Conservation (phyloP, 2,113 vertebrate species). For the Paratilapia polleni region DNA sequence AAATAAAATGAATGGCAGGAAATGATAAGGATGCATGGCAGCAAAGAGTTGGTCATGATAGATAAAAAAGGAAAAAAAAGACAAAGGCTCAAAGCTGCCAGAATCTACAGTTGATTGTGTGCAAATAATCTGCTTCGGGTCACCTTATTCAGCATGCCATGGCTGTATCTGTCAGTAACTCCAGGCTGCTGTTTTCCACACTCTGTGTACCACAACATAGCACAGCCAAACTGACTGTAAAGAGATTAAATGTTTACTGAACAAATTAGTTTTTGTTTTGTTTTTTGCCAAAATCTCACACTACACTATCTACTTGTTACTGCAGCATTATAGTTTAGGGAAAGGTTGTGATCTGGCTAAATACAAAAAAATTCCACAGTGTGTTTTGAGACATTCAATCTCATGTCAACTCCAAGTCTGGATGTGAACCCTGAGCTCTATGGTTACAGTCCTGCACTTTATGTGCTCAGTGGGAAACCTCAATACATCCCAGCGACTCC, state of each 20-base stretch:
- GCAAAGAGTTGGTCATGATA: constrained; percentile 17
- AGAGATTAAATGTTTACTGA: not conserved
- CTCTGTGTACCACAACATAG: not conserved
- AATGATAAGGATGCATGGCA: constrained; percentile 24
- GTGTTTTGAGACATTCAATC: not conserved
- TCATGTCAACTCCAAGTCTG: not conserved
- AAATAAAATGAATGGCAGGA: constrained; percentile 7
- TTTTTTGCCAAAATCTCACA: not conserved
- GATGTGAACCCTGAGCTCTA: not conserved
- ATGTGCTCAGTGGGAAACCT: not conserved
- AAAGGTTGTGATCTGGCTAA: not conserved
- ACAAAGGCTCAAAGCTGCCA: constrained; percentile 22
- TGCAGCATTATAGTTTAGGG: not conserved
- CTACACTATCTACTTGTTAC: not conserved
- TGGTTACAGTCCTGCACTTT: not conserved
- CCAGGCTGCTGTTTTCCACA: constrained; percentile 1
- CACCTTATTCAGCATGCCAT: constrained; percentile 33
- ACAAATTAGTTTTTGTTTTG: not conserved
- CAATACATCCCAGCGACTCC: not conserved
- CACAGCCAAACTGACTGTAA: not conserved
- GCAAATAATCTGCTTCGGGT: constrained; percentile 56
- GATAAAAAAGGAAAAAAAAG: not conserved
- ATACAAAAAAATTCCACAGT: not conserved
- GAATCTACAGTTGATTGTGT: constrained; percentile 47
- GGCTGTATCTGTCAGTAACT: not conserved